A percentile compares a stretch with the other conserved stretches of the same genome.
phyloP scores from a whole-genome alignment of 2,797 vertebrate species.

The Erpetoichthys calabaricus region DNA sequence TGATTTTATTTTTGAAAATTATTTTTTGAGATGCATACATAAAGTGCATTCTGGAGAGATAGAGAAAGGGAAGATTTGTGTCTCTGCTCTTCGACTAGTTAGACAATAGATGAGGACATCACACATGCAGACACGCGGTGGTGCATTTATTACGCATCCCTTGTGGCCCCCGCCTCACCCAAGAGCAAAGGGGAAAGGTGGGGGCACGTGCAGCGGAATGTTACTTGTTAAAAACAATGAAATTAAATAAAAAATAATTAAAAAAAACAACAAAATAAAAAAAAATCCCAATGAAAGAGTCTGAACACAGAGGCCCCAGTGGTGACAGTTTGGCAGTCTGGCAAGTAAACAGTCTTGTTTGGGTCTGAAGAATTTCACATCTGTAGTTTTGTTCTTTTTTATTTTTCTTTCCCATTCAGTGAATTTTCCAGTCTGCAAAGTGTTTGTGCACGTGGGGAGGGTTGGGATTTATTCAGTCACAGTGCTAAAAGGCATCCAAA shows the following conservation, averaged over 20 bases:
- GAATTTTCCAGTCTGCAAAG: constrained; percentile 21
- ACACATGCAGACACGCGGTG: no score
- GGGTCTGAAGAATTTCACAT: no score
- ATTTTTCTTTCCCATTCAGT: neutral
- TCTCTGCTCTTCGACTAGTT: no score
- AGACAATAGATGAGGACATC: no score
- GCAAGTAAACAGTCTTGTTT: no score
- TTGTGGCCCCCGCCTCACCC: neutral
- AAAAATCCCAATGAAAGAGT: neutral
- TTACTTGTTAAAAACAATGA: constrained; percentile 6
- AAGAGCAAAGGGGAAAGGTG: neutral
- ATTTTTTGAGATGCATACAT: no score
- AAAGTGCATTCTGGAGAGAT: no score
- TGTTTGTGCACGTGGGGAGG: neutral
- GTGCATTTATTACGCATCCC: no score
- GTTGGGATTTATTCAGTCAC: constrained; percentile 21
- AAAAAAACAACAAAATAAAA: neutral
- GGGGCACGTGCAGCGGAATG: constrained; percentile 5
- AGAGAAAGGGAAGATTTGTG: no score
- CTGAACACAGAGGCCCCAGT: no score
- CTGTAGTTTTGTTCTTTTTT: no score
- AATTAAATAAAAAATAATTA: neutral
- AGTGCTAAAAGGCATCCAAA: constrained; percentile 21
- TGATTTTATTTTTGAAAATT: no score
- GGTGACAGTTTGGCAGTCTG: constrained; percentile 6